Evolutionary conservation across 2,888 invertebrate species (phyloP), one percentile per base, ranked within the genome.

Genomic region (Monoplex corrugatus): DNA sequence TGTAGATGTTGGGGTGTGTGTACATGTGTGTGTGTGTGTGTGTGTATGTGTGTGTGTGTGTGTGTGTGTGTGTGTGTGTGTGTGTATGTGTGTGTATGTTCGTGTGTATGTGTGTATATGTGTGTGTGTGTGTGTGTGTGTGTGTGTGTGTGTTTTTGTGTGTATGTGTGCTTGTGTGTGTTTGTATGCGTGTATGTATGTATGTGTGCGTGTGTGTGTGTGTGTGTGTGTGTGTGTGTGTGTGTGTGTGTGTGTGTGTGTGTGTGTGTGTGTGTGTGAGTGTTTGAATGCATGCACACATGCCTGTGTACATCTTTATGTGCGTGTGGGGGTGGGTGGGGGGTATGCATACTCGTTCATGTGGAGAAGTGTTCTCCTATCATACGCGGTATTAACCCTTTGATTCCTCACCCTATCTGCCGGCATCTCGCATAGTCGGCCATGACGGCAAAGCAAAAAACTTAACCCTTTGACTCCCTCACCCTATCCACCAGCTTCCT

Each of bases 71-170:
- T n/a, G 40, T 68, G 63, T 35, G 35, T 86, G 35, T 45, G 23
- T 38, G 28, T 57, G 38, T 86, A 5, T 23, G 32, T 84, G 40
- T 32, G 44, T 44, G 32, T 44, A 40, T 3, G 3, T 68, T 23
- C 2, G 68, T 68, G 68, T 10, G 68, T 68, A n/a, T 68, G 68
- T 68, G 68, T 68, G 68, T 68, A n/a, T 68, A n/a, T 68, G 68
- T 68, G 68, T 68, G 68, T 68, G 28, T 13, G 5, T 1, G 68
- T 68, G 68, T 8, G 68, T 68, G 1, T 23, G 68, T 68, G 68
- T 10, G 68, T 13, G 68, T 68, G 68, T 19, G 23, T 13, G 68
- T 68, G 68, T 23, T 23, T 23, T 23, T 23, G 68, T 23, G 68
- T 23, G 68, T n/a, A 3, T 23, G 63, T n/a, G 63, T 28, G 63